A percentile compares a stretch with the other conserved stretches of the same genome.
phyloP scores from a whole-genome alignment of 2,888 invertebrate genomes.

The Volucella inanis region DNA sequence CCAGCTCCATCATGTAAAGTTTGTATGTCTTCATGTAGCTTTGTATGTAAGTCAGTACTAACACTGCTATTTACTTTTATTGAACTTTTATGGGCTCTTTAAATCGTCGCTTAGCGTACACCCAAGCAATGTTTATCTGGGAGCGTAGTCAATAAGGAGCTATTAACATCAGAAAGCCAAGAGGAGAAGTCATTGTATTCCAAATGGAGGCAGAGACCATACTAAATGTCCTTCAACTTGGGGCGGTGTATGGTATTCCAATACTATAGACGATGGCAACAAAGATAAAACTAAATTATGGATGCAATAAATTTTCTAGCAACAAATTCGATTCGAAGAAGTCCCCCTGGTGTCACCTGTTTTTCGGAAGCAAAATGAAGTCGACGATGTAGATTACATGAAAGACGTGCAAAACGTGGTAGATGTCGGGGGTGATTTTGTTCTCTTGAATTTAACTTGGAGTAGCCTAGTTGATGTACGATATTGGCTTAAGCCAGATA shows the following conservation, averaged over 20 bases:
- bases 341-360: constrained; percentile 64
- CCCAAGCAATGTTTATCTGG: constrained; percentile 73
- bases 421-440: neutral
- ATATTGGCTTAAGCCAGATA: constrained; percentile 59
- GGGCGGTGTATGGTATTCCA: constrained; percentile 12
- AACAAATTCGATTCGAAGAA: constrained; percentile 74
- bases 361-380: constrained; percentile 12
- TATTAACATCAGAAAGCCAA: constrained; percentile 74
- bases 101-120: constrained; percentile 73
- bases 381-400: neutral
- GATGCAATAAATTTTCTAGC: constrained; percentile 73
- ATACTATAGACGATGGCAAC: constrained; percentile 70
- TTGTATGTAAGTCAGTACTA: constrained; percentile 45
- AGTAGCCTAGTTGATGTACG: constrained; percentile 46
- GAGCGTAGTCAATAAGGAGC: constrained; percentile 71
- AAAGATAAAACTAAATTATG: constrained; percentile 73
- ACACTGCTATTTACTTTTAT: constrained; percentile 71
- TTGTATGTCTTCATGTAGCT: constrained; percentile 8
- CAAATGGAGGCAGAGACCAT: constrained; percentile 50
- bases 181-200: constrained; percentile 72
- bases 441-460: constrained; percentile 17
- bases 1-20: constrained; percentile 20
- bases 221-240: constrained; percentile 49
- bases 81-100: constrained; percentile 73
- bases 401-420: constrained; percentile 16